These are phyloP conservation scores for Xenopus borealis DNA, from an alignment of 2,113 vertebrate genomes.

Conservation along the genomic window DNA sequence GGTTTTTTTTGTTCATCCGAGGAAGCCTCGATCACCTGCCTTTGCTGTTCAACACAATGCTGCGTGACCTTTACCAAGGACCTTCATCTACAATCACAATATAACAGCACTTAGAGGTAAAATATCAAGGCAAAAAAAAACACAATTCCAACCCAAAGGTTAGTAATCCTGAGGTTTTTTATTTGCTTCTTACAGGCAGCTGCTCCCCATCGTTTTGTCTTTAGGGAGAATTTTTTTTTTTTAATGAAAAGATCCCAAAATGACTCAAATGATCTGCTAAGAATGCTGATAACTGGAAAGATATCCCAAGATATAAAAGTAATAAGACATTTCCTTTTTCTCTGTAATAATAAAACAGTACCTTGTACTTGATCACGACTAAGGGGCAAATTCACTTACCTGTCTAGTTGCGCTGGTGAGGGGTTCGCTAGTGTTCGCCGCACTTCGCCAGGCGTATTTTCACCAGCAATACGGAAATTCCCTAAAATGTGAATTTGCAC, in stretches of 20 bases:
- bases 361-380: no score
- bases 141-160: constrained; percentile 30
- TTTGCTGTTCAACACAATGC: constrained; percentile 38
- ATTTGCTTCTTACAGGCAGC: constrained; percentile 19
- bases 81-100: constrained; percentile 42
- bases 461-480: no score
- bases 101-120: constrained; percentile 41
- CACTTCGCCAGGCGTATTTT: no score
- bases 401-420: no score
- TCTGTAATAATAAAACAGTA: no score
- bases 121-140: constrained; percentile 39
- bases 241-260: background rate
- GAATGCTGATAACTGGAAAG: no score
- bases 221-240: constrained; percentile 21
- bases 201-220: constrained; percentile 13
- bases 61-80: constrained; percentile 32
- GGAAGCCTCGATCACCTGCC: constrained; percentile 11
- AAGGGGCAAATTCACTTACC: no score
- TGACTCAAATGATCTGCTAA: no score
- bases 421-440: no score
- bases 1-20: constrained; percentile 4
- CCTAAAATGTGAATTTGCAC: no score
- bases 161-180: constrained; percentile 21
- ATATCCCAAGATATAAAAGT: no score
- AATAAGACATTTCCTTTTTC: no score